Evolutionary conservation across 2,888 invertebrate species (phyloP), one percentile per base, ranked within the genome.

Genomic region (Mesorhabditis spiculigera): DNA sequence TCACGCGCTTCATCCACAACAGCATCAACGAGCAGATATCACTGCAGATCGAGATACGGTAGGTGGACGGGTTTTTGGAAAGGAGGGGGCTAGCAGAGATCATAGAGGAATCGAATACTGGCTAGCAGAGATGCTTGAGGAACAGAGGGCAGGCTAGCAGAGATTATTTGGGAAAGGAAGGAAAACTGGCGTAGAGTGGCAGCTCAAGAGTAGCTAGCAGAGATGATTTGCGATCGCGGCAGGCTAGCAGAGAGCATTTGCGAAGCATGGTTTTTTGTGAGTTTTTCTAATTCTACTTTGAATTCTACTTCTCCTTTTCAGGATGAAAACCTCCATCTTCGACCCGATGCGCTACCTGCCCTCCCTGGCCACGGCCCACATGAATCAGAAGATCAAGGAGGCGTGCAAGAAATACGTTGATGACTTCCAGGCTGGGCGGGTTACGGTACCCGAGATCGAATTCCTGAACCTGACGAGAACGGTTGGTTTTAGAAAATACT

Each of bases 341-440:
- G 78, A 81, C 66, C 84, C 84, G 6, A 68, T 85, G 13, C 73
- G 73, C 68, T 84, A 85, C 68, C 73, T 84, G 16, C 83, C 84
- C 3, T 75, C 76, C 58, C 75, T 82, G 5, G 81, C 83, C 69
- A 70, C 74, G 5, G 77, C 77, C 4, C 75, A 73, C 69, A 65
- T 74, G 45, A 80, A 78, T 68, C 77, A 75, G 50, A 62, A 75
- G 44, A 78, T 80, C 65, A 77, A 80, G 68, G 75, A 72, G 67
- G 76, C 80, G 4, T 83, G 81, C 68, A 68, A 75, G 43, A 71
- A 78, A 63, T 78, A 82, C 66, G 74, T 78, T 16, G 72, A 77
- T 41, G 73, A 78, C 50, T 73, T 79, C n/a, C 71, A 71, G 6
- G 63, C 68, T n/a, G 73, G 72, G 61, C 70, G 73, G 44, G 67